Percentiles rank a stretch among this genome's conserved stretches.
phyloP scores from a whole-genome alignment of 2,888 invertebrate species.

The Hypomecis punctinalis region DNA sequence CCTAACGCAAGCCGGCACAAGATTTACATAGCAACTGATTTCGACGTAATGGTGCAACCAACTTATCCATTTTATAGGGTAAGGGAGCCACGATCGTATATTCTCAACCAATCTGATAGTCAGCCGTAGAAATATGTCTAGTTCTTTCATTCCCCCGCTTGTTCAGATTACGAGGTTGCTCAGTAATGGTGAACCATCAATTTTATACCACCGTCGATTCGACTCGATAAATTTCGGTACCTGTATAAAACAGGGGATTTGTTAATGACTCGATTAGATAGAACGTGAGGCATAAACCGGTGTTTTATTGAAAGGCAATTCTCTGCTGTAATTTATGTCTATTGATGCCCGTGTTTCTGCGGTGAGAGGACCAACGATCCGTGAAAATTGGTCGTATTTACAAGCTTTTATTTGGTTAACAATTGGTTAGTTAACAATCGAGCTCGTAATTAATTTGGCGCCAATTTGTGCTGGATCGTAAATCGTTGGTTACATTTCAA shows the following conservation, averaged over 20 bases:
- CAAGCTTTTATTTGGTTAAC: constrained; percentile 14
- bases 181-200: constrained; percentile 33
- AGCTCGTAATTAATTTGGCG: constrained; percentile 1
- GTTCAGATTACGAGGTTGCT: background rate
- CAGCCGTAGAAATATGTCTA: background rate
- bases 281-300: constrained; percentile 23
- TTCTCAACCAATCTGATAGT: background rate
- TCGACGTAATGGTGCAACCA: constrained; percentile 31
- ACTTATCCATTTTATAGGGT: background rate
- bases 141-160: background rate
- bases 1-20: constrained; percentile 33
- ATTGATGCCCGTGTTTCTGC: constrained; percentile 4
- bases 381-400: constrained; percentile 8
- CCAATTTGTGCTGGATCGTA: background rate
- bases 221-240: constrained; percentile 36
- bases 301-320: constrained; percentile 30
- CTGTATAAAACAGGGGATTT: constrained; percentile 32
- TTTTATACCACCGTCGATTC: constrained; percentile 40
- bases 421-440: constrained; percentile 7
- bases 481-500: background rate
- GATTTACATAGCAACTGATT: constrained; percentile 45
- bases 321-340: constrained; percentile 13
- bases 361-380: constrained; percentile 1
- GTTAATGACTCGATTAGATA: constrained; percentile 34
- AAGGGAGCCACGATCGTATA: constrained; percentile 1